These are phyloP conservation scores for Drosophila lacertosa DNA, from an alignment of 1,140 invertebrate genomes.

Conservation along the genomic window DNA sequence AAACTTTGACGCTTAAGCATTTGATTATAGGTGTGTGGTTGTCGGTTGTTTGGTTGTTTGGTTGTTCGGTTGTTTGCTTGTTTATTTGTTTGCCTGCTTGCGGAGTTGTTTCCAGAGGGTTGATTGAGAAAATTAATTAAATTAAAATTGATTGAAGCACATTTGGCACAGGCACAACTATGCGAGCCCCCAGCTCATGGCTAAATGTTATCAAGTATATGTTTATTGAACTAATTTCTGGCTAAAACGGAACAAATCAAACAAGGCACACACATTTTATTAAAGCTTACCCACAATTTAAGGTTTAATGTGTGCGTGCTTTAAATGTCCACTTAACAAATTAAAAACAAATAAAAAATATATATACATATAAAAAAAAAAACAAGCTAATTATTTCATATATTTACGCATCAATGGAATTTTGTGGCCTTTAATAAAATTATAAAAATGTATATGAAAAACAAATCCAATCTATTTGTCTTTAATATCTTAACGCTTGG, in stretches of 20 bases:
- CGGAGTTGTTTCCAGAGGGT: conserved; percentile 26
- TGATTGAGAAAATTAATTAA: conserved; percentile 69
- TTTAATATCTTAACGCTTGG: conserved; percentile 50
- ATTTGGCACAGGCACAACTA: conserved; percentile 51
- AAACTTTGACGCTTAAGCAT: conserved; percentile 57
- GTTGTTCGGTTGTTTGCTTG: conserved; percentile 10
- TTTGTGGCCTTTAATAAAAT: conserved; percentile 10
- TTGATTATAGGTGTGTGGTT: conserved; percentile 28
- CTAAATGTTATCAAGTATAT: conserved; percentile 30
- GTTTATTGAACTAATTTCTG: conserved; percentile 32
- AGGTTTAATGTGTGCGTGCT: no score
- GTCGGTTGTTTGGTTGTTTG: conserved; percentile 11
- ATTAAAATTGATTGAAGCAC: conserved; percentile 74
- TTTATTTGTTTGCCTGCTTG: conserved; percentile 8
- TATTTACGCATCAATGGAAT: background rate
- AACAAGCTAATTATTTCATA: conserved; percentile 8
- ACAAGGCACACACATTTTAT: no score
- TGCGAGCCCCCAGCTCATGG: background rate
- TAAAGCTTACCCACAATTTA: no score
- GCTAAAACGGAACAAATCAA: background rate
- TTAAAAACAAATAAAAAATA: conserved; percentile 1
- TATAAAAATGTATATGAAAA: conserved; percentile 2
- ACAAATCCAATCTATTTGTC: conserved; percentile 38
- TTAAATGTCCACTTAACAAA: background rate
- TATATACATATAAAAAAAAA: no score